Base-by-base conservation (phyloP, 2,888 invertebrate species). In the Oegoconia quadripuncta region DNA sequence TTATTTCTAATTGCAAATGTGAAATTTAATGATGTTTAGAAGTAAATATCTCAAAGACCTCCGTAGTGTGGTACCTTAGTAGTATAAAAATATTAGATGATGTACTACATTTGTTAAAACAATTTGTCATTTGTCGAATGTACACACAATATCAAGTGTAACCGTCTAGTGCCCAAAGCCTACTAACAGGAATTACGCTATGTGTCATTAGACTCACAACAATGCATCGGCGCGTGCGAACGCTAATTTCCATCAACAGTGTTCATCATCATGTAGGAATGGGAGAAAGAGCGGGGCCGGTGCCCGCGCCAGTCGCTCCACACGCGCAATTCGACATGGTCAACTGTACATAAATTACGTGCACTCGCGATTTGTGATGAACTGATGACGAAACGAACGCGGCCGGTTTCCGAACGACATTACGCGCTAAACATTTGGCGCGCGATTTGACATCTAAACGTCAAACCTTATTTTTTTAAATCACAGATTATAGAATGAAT, bases 261-360 rank as follows among this genome's bases (percentile, higher is more conserved):
- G 35, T 22, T 39, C 33, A 33, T 41, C 41, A 42, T 65, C 71
- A 80, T 76, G 78, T 79, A 76, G 84, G 83, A 82, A 84, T 84
- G 86, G 86, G 80, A 81, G 86, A 82, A 82, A 81, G 83, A 82
- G 74, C 74, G 74, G 63, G 70, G 76, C 73, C 71, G 69, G 59
- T 69, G 78, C 62, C 72, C 74, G 74, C 73, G 60, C 64, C 86
- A 84, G 84, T 86, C 84, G 73, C 58, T 67, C 68, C 41, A 72
- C 82, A 73, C 80, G 81, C 82, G 76, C 75, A 86, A 76, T 83
- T 84, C 84, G 81, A 83, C 66, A 83, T 84, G 83, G 86, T 82
- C 86, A 84, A 76, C 77, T 81, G 74, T 77, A 72, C 71, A 68
- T 76, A 76, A 28, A 77, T 78, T 72, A 74, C 64, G 3, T 23